These are phyloP conservation scores for Lithobates pipiens DNA, from an alignment of 2,797 vertebrate species.

Conservation along the genomic window DNA sequence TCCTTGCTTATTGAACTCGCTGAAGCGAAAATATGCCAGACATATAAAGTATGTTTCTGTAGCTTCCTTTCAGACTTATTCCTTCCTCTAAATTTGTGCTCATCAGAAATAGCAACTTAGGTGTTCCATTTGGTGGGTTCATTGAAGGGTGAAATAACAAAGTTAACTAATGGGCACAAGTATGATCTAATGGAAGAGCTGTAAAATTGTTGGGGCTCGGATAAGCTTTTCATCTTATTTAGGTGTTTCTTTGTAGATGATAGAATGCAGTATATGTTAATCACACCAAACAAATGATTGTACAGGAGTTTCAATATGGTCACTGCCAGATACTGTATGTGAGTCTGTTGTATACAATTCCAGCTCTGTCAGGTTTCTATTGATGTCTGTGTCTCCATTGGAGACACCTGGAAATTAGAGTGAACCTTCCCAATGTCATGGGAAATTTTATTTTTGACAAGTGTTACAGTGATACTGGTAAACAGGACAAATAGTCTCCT, in stretches of 20 bases:
- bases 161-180: conserved; percentile 28
- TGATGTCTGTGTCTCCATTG: too few species aligned
- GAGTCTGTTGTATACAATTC: not conserved
- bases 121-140: conserved; percentile 22
- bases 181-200: not conserved
- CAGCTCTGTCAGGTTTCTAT: not conserved
- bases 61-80: conserved; percentile 12
- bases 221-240: not conserved
- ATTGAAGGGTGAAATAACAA: conserved; percentile 42
- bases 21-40: conserved; percentile 42
- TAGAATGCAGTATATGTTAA: not conserved
- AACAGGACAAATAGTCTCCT: too few species aligned
- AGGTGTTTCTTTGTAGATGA: not conserved
- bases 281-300: not conserved
- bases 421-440: too few species aligned
- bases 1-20: conserved; percentile 23
- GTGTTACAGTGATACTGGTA: too few species aligned
- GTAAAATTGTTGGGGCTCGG: not conserved
- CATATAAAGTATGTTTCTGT: conserved; percentile 32
- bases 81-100: conserved; percentile 1
- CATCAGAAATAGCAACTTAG: conserved; percentile 5
- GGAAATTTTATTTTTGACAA: too few species aligned
- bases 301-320: not conserved
- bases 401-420: too few species aligned
- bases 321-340: too few species aligned